These are phyloP conservation scores for Vulpes ferrilata DNA, from an alignment of 2,113 vertebrate species.

Conservation along the genomic window DNA sequence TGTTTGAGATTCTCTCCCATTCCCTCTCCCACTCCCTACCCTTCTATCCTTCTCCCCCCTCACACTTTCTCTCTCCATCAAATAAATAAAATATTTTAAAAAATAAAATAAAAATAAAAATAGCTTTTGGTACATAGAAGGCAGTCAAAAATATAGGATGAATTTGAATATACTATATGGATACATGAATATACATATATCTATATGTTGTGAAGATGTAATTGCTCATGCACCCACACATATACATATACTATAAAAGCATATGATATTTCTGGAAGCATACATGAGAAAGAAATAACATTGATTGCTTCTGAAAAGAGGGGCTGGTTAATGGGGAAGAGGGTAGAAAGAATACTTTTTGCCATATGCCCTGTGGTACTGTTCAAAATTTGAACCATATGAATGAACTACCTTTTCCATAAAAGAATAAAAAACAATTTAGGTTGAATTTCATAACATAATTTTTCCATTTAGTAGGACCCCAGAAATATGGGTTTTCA, in stretches of 20 bases:
- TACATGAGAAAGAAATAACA: neutral
- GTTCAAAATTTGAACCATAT: neutral
- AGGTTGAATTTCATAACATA: neutral
- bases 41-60: no score
- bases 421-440: neutral
- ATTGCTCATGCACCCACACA: neutral
- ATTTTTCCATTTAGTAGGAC: neutral
- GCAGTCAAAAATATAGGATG: neutral
- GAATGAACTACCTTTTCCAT: conserved; percentile 1
- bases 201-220: neutral
- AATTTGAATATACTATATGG: conserved; percentile 35
- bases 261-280: neutral
- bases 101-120: neutral
- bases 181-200: neutral
- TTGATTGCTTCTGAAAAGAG: neutral
- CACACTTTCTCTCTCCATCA: no score
- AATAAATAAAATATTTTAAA: no score
- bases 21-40: no score
- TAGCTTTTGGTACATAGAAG: neutral
- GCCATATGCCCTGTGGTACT: neutral
- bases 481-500: neutral
- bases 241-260: neutral
- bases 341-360: neutral
- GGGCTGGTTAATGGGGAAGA: neutral
- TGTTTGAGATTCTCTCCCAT: no score